Evolutionary conservation across 2,113 vertebrate species (phyloP).

Genomic region (Geococcyx californianus): DNA sequence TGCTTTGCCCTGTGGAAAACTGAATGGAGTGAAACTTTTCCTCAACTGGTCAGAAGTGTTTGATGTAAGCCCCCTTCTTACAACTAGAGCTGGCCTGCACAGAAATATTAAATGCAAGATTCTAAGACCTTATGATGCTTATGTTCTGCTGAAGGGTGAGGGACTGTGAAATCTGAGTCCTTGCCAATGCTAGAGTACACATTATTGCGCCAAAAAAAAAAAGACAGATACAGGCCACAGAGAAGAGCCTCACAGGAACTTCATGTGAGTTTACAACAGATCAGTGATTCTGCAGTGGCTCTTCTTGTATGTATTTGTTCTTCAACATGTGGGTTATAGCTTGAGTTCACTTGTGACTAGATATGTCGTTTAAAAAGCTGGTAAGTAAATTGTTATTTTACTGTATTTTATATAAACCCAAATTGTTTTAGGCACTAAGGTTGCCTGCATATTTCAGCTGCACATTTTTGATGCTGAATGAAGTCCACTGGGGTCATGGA

Average conservation of each 20-base stretch:
- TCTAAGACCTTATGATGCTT: background rate
- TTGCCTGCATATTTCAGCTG: background rate
- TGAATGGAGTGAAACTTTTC: background rate
- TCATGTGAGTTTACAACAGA: background rate
- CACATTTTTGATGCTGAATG: background rate
- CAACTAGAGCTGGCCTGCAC: background rate
- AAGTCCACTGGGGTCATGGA: background rate
- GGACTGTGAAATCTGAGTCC: background rate
- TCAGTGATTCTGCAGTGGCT: background rate
- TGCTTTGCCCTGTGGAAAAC: background rate
- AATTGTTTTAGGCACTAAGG: background rate
- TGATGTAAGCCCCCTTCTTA: background rate
- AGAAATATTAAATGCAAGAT: background rate
- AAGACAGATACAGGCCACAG: background rate
- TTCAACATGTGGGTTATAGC: background rate
- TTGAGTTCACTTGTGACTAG: background rate
- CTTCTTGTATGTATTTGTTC: background rate
- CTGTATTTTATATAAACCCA: background rate
- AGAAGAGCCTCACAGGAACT: background rate
- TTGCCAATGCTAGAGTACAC: background rate
- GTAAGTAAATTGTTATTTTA: background rate
- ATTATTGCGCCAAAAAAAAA: background rate
- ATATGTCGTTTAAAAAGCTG: background rate
- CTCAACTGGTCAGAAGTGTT: background rate
- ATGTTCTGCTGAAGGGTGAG: background rate